Evolutionary conservation across 2,797 vertebrate species (phyloP), one percentile per base, ranked within the genome.

Genomic region (Acrocephalus scirpaceus): DNA sequence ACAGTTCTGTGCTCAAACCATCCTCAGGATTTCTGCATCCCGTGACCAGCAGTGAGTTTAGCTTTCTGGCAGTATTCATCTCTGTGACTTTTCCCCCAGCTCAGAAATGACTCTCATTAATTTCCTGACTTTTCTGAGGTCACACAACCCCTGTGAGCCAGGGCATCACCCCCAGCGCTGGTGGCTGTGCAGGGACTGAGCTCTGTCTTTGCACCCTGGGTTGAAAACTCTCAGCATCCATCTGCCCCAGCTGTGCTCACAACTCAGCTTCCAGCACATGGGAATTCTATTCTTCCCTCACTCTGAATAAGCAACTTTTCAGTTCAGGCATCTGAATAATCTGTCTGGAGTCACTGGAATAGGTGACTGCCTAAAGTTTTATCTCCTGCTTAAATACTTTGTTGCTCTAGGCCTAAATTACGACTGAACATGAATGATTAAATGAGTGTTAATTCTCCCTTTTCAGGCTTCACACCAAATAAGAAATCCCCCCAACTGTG

Each of bases 11-110:
- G 21, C 74, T 47, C 57, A 66, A 53, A 6, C 66, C 88, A 58
- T 23, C 71, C 69, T 44, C 53, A 45, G 54, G 27, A 36, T 69
- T 42, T n/a, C 13, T 61, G 81, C 26, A 7, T 16, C 51, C 18
- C 0, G 0, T 48, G 71, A 12, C 58, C 1, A 0, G 23, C 50
- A 36, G 32, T 7, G 34, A 14, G 21, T 25, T 58, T 8, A 7
- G 38, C 50, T 78, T 56, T 74, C 71, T 75, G 64, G 54, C 58
- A 27, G 10, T 7, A 9, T 56, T 75, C 16, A 15, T 15, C 82
- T 10, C 42, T 2, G 3, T 57, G 70, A 40, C 44, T 34, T 64
- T 3, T 42, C 20, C 20, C 10, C 54, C 14, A 8, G 61, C n/a
- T 76, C 78, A 76, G 73, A 57, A 71, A 32, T 34, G 0, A 38